These are phyloP conservation scores for Drosophila parabipectinata DNA, from an alignment of 1,140 invertebrate species.

Conservation along the genomic window DNA sequence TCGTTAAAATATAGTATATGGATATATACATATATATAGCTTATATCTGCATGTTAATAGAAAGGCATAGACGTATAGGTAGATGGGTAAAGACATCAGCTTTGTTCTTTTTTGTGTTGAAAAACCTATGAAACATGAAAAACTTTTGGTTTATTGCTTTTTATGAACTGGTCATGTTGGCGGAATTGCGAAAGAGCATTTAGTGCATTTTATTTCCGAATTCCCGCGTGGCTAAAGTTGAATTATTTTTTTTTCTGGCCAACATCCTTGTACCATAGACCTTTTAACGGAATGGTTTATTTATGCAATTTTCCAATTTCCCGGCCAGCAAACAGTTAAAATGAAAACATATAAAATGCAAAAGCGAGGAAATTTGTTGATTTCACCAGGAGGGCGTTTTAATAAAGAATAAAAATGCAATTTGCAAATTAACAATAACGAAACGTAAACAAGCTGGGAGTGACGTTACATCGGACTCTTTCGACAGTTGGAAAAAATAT, in stretches of 20 bases:
- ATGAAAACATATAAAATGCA: constrained; percentile 24
- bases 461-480: constrained; percentile 24
- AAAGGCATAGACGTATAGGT: no score
- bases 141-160: constrained; percentile 8
- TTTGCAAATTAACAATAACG: constrained; percentile 75
- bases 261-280: not conserved
- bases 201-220: constrained; percentile 35
- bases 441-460: constrained; percentile 49
- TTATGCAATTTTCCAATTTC: constrained; percentile 59
- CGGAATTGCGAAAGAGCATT: constrained; percentile 25
- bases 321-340: constrained; percentile 8
- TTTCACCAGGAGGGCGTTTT: constrained; percentile 11
- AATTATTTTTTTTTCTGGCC: constrained; percentile 29
- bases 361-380: constrained; percentile 1
- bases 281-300: constrained; percentile 29
- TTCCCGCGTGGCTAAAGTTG: constrained; percentile 26
- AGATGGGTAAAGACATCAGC: not conserved
- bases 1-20: no score
- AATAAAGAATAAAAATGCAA: constrained; percentile 64
- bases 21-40: no score
- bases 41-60: no score
- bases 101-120: not conserved
- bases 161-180: not conserved
- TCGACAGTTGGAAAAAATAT: not conserved
- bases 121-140: not conserved